Evolutionary conservation across 2,888 invertebrate species (phyloP).

Genomic region (Amphipoea oculea): DNA sequence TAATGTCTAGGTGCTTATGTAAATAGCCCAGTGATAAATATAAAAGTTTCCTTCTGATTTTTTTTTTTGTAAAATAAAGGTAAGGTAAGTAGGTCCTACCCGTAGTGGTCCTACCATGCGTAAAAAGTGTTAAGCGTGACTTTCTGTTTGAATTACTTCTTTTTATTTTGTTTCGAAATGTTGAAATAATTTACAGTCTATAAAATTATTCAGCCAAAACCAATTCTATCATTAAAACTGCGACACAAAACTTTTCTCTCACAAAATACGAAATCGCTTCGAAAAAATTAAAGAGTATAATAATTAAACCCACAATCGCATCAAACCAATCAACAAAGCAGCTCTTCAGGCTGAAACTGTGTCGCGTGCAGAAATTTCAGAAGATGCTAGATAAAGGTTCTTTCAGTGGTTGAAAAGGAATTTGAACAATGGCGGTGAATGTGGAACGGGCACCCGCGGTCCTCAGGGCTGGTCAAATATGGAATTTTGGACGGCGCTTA

Average conservation of each 20-base stretch:
- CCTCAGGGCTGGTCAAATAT: slow-evolving; percentile 54
- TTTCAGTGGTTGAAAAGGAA: slow-evolving; percentile 73
- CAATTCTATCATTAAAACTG: not conserved
- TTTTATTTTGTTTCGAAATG: not conserved
- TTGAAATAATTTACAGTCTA: not conserved
- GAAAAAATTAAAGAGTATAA: slow-evolving; percentile 43
- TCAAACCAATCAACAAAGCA: slow-evolving; percentile 51
- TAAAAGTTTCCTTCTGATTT: not conserved
- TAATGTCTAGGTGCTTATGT: slow-evolving; percentile 29
- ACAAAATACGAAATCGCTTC: slow-evolving; percentile 9
- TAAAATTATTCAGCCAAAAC: not conserved
- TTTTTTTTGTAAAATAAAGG: slow-evolving; percentile 7
- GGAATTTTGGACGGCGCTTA: slow-evolving; percentile 21
- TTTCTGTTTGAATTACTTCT: not conserved
- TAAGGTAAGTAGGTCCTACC: not conserved
- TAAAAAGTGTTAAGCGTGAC: not conserved
- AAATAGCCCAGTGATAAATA: slow-evolving; percentile 27
- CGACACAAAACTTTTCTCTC: not conserved
- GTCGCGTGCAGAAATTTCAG: slow-evolving; percentile 70
- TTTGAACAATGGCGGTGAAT: slow-evolving; percentile 71
- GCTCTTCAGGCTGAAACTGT: slow-evolving; percentile 57
- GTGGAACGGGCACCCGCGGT: slow-evolving; percentile 42
- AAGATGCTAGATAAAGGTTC: slow-evolving; percentile 72
- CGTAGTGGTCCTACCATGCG: no score
- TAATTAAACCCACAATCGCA: slow-evolving; percentile 58